phyloP scores from a whole-genome alignment of 2,888 invertebrate genomes.

The Microplitis deprimator region DNA sequence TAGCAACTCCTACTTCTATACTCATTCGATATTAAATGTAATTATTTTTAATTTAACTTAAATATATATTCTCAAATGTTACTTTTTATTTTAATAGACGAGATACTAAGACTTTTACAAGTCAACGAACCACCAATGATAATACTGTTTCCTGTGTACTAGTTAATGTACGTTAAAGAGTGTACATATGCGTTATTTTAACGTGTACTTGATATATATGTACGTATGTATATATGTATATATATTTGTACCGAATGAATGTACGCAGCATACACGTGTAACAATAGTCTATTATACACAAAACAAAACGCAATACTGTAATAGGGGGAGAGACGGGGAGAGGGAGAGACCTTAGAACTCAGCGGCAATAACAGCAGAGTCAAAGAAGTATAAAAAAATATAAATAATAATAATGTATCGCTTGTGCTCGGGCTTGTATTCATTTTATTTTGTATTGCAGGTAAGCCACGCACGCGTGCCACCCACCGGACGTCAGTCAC shows the following conservation, averaged over 20 bases:
- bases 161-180: not conserved
- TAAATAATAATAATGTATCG: conserved; percentile 30
- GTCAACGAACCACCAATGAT: conserved; percentile 33
- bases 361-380: not conserved
- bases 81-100: conserved; percentile 1
- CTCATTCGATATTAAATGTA: not conserved
- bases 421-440: not conserved
- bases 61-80: not conserved
- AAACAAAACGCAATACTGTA: not conserved
- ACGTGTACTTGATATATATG: not conserved
- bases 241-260: not conserved
- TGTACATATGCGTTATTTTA: not conserved
- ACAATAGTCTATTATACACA: not conserved
- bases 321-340: not conserved
- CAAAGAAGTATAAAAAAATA: not conserved
- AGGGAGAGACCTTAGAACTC: not conserved
- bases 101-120: conserved; percentile 7
- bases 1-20: not conserved
- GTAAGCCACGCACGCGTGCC: conserved; percentile 19
- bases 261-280: not conserved
- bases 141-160: conserved; percentile 23
- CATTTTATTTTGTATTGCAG: conserved; percentile 26
- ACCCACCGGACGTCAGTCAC: conserved; percentile 40
- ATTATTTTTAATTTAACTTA: not conserved
- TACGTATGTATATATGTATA: not conserved